Base-by-base conservation (phyloP, 2,888 invertebrate genomes). In the Drosophila subsilvestris region DNA sequence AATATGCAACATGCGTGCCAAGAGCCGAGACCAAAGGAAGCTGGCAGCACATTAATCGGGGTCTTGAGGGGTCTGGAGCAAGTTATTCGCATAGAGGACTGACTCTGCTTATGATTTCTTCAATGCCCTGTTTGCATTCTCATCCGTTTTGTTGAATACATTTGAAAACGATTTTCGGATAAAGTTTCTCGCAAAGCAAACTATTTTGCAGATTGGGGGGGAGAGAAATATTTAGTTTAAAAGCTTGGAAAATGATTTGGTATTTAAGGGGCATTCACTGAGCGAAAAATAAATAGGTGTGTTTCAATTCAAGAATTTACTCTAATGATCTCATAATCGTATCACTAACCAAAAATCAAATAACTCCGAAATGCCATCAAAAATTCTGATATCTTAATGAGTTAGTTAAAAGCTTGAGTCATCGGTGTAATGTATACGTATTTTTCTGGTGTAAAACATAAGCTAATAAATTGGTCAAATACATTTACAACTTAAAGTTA, bases 1-100 rank as follows among this genome's bases (percentile, higher is more conserved):
- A 83, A 84, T 86, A 83, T 83, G 78, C 83, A 84, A 65, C 71
- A 60, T 71, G 86, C 83, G 83, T 83, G 66, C 79, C 73, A 74
- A 53, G 37, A 55, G 49, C 70, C 47, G 58, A 50, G 55, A 48
- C 62, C 69, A 61, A n/a, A 48, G 57, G 12, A 55, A 47, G 57
- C 54, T 63, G 42, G 1, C n/a, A 20, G n/a, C 42, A 68, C 60
- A 66, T 57, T 49, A 25, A 50, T 48, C 43, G 18, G 37, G 47
- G 18, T 22, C 22, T 4, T 22, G 3, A 10, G 43, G 29, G 32
- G 48, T 65, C 66, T 49, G 54, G 49, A 65, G 66, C 49, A 25
- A 66, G 56, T 37, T 55, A 49, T 49, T 55, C 18, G 22, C 55
- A 25, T 32, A 5, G 18, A 47, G 47, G n/a, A 65, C 42, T 32